phyloP scores from a whole-genome alignment of 2,113 vertebrate species.

The Otis tarda region DNA sequence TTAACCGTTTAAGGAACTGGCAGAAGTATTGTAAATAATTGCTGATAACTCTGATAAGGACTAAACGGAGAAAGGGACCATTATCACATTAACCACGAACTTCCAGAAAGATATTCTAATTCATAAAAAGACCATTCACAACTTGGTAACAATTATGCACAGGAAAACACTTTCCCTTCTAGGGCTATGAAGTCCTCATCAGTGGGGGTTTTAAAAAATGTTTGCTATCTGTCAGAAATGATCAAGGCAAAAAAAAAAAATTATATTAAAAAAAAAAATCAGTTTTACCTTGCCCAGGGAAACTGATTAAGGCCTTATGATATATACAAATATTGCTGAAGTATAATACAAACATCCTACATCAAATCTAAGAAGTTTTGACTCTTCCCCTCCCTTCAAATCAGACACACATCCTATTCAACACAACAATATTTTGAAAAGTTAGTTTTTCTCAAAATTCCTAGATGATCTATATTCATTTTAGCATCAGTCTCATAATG shows the following conservation, averaged over 20 bases:
- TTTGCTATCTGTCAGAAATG: not conserved
- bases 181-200: not conserved
- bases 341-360: not conserved
- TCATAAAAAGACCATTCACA: not conserved
- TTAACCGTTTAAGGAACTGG: not conserved
- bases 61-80: not conserved
- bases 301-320: not conserved
- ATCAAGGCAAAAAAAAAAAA: not conserved
- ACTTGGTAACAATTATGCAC: not conserved
- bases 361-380: not conserved
- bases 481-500: not conserved
- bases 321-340: not conserved
- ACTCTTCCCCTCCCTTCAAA: not conserved
- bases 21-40: not conserved
- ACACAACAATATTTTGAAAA: not conserved
- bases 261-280: not conserved
- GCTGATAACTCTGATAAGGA: not conserved
- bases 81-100: not conserved
- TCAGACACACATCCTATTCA: not conserved
- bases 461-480: not conserved
- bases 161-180: not conserved
- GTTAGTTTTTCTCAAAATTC: not conserved
- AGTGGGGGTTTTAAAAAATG: accelerated
- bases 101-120: not conserved
- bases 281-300: not conserved